These are phyloP conservation scores for Pseudochromis fuscus DNA, from an alignment of 2,797 vertebrate species.

Conservation along the genomic window DNA sequence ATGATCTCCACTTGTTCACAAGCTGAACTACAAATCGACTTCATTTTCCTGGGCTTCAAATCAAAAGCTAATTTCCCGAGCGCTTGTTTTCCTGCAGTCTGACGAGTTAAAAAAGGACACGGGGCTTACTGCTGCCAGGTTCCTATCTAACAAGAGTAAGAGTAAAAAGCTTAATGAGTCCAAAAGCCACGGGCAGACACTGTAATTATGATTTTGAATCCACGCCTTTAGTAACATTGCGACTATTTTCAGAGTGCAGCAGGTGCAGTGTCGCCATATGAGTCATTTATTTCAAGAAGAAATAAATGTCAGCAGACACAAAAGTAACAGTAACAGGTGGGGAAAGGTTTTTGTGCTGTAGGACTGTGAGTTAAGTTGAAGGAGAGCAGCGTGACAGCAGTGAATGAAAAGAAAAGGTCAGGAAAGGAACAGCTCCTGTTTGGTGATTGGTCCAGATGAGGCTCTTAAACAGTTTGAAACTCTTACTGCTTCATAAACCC, in stretches of 20 bases:
- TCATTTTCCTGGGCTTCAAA: conserved; percentile 26
- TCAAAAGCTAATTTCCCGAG: conserved; percentile 45
- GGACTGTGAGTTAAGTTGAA: conserved; percentile 15
- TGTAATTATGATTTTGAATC: conserved; percentile 48
- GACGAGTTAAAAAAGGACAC: conserved; percentile 27
- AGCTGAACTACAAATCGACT: background rate
- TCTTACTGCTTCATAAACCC: no score
- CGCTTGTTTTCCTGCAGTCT: conserved; percentile 25
- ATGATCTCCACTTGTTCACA: conserved; percentile 25
- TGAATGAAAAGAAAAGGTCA: conserved; percentile 40
- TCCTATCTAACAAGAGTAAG: conserved; percentile 29
- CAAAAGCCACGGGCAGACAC: conserved; percentile 12
- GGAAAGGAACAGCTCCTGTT: conserved; percentile 6
- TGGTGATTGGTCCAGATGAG: background rate
- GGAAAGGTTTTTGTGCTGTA: background rate
- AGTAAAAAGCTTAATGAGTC: conserved; percentile 39
- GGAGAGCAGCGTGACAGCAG: background rate
- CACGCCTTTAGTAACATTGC: conserved; percentile 20
- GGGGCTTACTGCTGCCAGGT: conserved; percentile 32
- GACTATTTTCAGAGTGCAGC: conserved; percentile 34
- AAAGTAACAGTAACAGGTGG: conserved; percentile 4
- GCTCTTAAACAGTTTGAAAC: no score
- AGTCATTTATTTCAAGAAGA: conserved; percentile 42
- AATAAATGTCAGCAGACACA: conserved; percentile 40
- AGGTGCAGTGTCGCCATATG: conserved; percentile 23